Evolutionary conservation across 2,113 vertebrate genomes (phyloP).

Genomic region (Centrocercus urophasianus): DNA sequence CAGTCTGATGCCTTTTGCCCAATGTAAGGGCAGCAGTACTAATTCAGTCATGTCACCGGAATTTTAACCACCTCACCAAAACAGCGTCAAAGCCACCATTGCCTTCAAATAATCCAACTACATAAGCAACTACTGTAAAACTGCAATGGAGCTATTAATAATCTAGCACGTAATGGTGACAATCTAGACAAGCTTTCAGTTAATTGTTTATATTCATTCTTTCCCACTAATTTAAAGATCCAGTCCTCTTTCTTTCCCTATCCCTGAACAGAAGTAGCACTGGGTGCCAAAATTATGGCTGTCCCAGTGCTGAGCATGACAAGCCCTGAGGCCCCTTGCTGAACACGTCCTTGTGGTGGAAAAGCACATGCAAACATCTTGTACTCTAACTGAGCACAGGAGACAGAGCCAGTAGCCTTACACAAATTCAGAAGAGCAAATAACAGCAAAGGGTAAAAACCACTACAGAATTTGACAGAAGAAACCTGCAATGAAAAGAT

Average conservation of each 20-base stretch:
- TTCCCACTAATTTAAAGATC: background rate
- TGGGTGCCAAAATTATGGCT: background rate
- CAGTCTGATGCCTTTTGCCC: background rate
- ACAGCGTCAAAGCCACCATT: background rate
- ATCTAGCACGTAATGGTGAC: background rate
- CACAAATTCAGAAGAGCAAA: background rate
- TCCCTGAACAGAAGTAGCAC: background rate
- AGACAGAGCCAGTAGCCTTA: background rate
- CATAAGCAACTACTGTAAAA: background rate
- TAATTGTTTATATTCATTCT: background rate
- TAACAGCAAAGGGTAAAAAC: background rate
- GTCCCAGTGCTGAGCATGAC: background rate
- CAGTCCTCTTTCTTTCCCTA: background rate
- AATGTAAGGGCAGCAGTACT: background rate
- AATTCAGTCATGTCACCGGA: background rate
- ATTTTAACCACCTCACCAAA: background rate
- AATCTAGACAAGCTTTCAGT: background rate
- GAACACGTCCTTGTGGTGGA: fast-evolving
- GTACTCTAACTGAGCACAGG: background rate
- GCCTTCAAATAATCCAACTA: background rate
- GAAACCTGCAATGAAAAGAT: background rate
- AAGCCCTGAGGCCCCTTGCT: background rate
- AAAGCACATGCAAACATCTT: background rate
- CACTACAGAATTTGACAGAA: background rate
- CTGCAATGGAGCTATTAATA: background rate